A percentile compares a stretch with the other conserved stretches of the same genome.
Evolutionary conservation across 1,140 invertebrate species (phyloP).

Genomic region (Drosophila pallidifrons): DNA sequence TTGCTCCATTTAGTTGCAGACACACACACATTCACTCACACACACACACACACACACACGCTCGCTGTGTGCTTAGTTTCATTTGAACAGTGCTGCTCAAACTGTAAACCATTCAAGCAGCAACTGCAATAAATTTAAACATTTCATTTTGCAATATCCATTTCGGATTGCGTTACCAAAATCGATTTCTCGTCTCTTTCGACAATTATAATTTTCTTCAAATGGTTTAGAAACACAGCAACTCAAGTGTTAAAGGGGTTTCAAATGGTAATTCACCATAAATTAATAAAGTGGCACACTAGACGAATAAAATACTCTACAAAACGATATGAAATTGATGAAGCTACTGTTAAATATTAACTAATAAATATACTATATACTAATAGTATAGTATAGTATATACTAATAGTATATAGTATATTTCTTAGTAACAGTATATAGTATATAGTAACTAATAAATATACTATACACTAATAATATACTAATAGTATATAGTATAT

Average conservation of each 20-base stretch:
- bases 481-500: too few relatives aligned
- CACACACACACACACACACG: constrained; percentile 1
- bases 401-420: too few relatives aligned
- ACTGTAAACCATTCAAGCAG: constrained; percentile 57
- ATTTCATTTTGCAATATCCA: constrained; percentile 42
- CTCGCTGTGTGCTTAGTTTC: constrained; percentile 62
- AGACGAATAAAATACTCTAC: neutral
- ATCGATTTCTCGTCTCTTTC: constrained; percentile 24
- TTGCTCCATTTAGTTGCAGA: constrained; percentile 75
- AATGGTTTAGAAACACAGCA: constrained; percentile 10
- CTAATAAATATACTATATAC: too few relatives aligned
- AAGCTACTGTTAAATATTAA: too few relatives aligned
- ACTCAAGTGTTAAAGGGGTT: constrained; percentile 9
- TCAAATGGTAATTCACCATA: constrained; percentile 2
- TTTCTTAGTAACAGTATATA: too few relatives aligned
- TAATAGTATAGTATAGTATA: too few relatives aligned
- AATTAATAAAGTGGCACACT: neutral
- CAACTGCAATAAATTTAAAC: constrained; percentile 46
- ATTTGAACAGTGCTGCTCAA: constrained; percentile 64
- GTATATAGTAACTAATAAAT: too few relatives aligned
- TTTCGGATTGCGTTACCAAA: constrained; percentile 23
- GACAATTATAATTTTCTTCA: constrained; percentile 7
- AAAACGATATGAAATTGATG: neutral
- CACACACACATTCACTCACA: constrained; percentile 36
- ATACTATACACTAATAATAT: too few relatives aligned